A percentile compares a stretch with the other conserved stretches of the same genome.
phyloP scores from a whole-genome alignment of 2,797 vertebrate species.

The Pelobates cultripes region DNA sequence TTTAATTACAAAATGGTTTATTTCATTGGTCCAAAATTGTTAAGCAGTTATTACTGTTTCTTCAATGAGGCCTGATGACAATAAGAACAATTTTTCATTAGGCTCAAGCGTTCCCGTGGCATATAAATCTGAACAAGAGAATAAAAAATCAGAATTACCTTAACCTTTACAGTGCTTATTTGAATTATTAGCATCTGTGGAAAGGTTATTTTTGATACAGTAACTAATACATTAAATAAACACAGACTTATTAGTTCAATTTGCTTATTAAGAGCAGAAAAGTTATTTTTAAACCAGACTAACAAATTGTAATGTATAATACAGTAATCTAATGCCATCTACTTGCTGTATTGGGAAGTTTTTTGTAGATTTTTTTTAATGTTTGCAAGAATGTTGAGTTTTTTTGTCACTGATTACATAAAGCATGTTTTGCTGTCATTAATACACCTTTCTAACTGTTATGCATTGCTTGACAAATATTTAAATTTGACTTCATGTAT shows the following conservation, averaged over 20 bases:
- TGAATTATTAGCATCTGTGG: slow-evolving; percentile 39
- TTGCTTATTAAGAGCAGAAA: slow-evolving; percentile 39
- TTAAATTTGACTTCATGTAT: no score
- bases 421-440: no score
- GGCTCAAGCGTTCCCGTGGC: slow-evolving; percentile 24
- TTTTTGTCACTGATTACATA: no score
- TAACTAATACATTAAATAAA: slow-evolving; percentile 57
- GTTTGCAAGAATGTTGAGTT: neutral
- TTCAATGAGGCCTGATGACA: slow-evolving; percentile 5
- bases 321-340: slow-evolving; percentile 75
- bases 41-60: slow-evolving; percentile 14
- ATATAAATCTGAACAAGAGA: slow-evolving; percentile 28
- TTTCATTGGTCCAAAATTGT: slow-evolving; percentile 18
- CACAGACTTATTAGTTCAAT: slow-evolving; percentile 42
- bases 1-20: slow-evolving; percentile 27
- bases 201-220: slow-evolving; percentile 49
- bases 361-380: slow-evolving; percentile 42
- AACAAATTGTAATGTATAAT: slow-evolving; percentile 58
- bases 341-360: slow-evolving; percentile 70
- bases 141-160: slow-evolving; percentile 32
- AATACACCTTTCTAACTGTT: no score
- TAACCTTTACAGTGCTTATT: slow-evolving; percentile 54
- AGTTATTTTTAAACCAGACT: slow-evolving; percentile 46
- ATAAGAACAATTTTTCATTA: slow-evolving; percentile 28
- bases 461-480: no score